A percentile compares a stretch with the other conserved stretches of the same genome.
phyloP scores from a whole-genome alignment of 2,888 invertebrate species.

The Argyresthia goedartella region DNA sequence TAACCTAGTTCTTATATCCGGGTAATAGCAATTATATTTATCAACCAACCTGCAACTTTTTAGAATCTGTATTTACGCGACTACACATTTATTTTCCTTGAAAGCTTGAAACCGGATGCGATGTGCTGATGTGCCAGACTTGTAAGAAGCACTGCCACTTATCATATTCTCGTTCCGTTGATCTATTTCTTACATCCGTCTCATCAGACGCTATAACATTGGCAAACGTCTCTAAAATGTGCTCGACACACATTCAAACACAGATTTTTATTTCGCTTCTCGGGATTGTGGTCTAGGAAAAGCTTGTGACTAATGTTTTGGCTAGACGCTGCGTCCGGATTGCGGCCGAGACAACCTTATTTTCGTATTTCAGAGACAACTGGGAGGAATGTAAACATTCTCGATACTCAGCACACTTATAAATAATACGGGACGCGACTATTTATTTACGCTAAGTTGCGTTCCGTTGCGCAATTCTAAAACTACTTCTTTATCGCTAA shows the following conservation, averaged over 20 bases:
- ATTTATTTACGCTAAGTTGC: not conserved
- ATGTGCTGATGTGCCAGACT: no score
- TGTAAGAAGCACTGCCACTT: no score
- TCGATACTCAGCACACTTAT: not conserved
- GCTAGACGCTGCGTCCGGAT: conserved; percentile 39
- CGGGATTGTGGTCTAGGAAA: not conserved
- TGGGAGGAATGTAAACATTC: conserved; percentile 20
- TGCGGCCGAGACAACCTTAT: conserved; percentile 50
- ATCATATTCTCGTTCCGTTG: no score
- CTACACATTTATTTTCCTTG: no score
- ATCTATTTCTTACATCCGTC: not conserved
- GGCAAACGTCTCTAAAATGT: not conserved
- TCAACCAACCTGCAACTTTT: no score
- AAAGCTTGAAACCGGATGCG: no score
- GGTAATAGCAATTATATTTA: no score
- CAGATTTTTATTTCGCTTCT: conserved; percentile 1
- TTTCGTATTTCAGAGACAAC: conserved; percentile 52
- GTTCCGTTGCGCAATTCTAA: no score
- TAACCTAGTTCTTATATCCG: no score
- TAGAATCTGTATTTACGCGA: no score
- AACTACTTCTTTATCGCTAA: no score
- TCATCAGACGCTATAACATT: not conserved
- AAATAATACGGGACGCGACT: not conserved
- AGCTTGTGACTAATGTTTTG: conserved; percentile 39
- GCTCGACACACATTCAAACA: not conserved